These are phyloP conservation scores for Maconellicoccus hirsutus DNA, from an alignment of 1,140 invertebrate species.

Conservation along the genomic window DNA sequence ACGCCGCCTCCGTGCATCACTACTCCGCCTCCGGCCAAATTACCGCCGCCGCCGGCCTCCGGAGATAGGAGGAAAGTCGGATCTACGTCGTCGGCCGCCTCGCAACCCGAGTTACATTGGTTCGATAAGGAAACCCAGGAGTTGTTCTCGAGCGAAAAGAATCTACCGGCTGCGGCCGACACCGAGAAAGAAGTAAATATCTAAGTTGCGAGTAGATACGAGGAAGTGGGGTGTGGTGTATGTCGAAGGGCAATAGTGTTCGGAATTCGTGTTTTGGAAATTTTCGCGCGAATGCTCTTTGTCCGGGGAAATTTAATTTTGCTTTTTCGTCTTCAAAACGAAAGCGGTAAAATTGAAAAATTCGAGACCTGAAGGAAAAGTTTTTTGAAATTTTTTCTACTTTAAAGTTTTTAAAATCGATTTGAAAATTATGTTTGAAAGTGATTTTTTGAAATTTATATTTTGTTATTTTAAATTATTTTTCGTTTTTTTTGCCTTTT, in stretches of 20 bases:
- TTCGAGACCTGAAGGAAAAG: no score
- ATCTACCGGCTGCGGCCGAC: not conserved
- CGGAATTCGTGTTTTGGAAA: no score
- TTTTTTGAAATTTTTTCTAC: no score
- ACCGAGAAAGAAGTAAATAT: conserved; percentile 10
- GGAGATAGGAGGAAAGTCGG: conserved; percentile 27
- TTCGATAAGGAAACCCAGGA: conserved; percentile 42
- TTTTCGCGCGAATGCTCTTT: no score
- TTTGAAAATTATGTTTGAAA: no score
- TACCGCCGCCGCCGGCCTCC: conserved; percentile 35
- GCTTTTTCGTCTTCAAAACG: no score
- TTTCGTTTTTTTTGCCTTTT: no score
- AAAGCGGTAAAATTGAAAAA: no score
- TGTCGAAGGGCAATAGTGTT: not conserved
- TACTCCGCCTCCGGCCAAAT: conserved; percentile 31
- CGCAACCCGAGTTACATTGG: conserved; percentile 35
- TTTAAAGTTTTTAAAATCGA: no score
- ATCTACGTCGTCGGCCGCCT: conserved; percentile 29
- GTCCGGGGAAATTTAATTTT: no score
- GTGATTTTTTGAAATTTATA: no score
- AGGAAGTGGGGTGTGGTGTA: not conserved
- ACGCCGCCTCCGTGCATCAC: conserved; percentile 39
- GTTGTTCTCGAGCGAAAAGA: conserved; percentile 32
- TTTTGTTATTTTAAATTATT: no score
- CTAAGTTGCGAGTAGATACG: not conserved